Base-by-base conservation (phyloP, 2,888 invertebrate species). In the Oxycera nigricornis region DNA sequence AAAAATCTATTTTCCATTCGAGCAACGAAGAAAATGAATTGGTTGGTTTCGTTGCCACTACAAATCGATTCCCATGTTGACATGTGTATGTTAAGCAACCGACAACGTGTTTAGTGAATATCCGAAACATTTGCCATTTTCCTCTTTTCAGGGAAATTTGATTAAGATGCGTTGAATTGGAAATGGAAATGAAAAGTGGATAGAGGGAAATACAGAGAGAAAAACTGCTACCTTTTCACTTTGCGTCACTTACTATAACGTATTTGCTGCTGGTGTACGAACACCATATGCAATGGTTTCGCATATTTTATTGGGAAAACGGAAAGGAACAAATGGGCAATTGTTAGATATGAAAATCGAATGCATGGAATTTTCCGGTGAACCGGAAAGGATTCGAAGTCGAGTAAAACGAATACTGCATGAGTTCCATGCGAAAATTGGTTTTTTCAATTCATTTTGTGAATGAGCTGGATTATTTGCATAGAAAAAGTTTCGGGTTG, bases 121-220 rank as follows among this genome's bases (percentile, higher is more conserved):
- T 26, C 9, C 4, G 31, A 61, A 61, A 61, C 31, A 65, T 41
- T 4, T 61, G 20, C n/a, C 2, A 30, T 30, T 30, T 61, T 17
- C 6, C 31, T 22, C 6, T 62, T 62, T 20, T 9, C 9, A 1
- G 7, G 28, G 50, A 50, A 68, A 46, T 30, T 68, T 68, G 68
- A 68, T 68, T 52, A 68, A 50, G 28, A 50, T 28, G 50, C 50
- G 28, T 50, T 68, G 68, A 68, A 68, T 50, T 52, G 68, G 52
- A 68, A 68, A 68, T 68, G 50, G 68, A 50, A 68, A 68, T 68
- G 46, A 46, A 68, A 50, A 68, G 22, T 22, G 68, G 52, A 68
- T 14, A 17, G 17, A 50, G 17, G 11, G 50, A 62, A 68, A 52
- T 68, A 50, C n/a, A n/a, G n/a, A n/a, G 68, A 52, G 30, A 28